phyloP scores from a whole-genome alignment of 2,113 vertebrate genomes.

The Propithecus coquereli region DNA sequence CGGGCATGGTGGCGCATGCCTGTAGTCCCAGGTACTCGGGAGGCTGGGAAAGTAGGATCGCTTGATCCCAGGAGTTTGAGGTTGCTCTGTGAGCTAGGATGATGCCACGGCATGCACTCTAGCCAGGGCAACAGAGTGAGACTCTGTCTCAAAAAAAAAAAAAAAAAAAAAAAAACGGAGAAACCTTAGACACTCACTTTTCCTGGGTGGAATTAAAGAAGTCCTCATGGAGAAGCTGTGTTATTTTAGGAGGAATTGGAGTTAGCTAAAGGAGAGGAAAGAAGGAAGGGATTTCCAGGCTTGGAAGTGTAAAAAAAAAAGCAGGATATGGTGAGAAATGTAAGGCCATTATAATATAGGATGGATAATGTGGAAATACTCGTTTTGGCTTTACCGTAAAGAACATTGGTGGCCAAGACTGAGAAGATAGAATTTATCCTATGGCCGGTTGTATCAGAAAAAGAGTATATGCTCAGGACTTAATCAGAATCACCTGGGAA shows the following conservation, averaged over 20 bases:
- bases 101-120: too few species aligned
- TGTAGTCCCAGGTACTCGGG: too few species aligned
- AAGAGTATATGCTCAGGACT: background rate
- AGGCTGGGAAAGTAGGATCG: too few species aligned
- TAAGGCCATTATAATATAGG: background rate
- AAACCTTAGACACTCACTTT: background rate
- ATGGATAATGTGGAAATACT: background rate
- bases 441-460: background rate
- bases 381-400: background rate
- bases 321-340: background rate
- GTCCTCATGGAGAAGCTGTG: background rate
- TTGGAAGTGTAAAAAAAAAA: background rate
- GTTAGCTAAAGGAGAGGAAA: background rate
- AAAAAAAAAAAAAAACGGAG: too few species aligned
- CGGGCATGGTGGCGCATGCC: too few species aligned
- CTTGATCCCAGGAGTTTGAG: too few species aligned
- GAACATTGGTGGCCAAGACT: background rate
- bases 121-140: too few species aligned
- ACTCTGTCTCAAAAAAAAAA: too few species aligned
- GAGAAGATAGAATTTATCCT: background rate
- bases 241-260: background rate
- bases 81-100: too few species aligned
- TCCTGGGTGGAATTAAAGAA: background rate
- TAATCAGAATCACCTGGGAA: background rate
- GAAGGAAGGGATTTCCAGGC: background rate